phyloP scores from a whole-genome alignment of 2,888 invertebrate genomes.

The Sesia apiformis region DNA sequence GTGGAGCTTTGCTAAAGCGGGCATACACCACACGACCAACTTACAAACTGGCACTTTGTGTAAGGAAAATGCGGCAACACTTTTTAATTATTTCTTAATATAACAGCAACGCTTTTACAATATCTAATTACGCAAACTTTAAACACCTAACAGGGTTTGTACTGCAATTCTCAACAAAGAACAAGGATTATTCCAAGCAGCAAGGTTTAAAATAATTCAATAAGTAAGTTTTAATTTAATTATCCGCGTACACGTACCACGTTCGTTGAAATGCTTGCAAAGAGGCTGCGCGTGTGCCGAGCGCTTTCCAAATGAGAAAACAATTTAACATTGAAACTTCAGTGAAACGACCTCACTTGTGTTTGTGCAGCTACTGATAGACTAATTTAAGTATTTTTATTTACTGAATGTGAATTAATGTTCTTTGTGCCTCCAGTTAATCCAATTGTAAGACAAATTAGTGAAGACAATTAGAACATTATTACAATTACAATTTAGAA shows the following conservation, averaged over 20 bases:
- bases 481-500: too few species aligned
- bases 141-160: slow-evolving; percentile 23
- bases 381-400: slow-evolving; percentile 18
- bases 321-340: slow-evolving; percentile 29
- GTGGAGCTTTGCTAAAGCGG: too few species aligned
- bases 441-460: too few species aligned
- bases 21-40: too few species aligned
- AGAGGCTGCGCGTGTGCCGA: slow-evolving; percentile 17
- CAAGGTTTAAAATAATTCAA: slow-evolving; percentile 14
- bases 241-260: slow-evolving; percentile 24
- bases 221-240: slow-evolving; percentile 34
- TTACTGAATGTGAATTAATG: slow-evolving; percentile 16
- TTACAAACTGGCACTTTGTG: too few species aligned
- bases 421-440: slow-evolving; percentile 5
- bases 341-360: slow-evolving; percentile 21
- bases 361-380: slow-evolving; percentile 13
- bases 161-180: slow-evolving; percentile 5
- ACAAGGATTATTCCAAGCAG: not conserved
- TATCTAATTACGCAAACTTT: too few species aligned
- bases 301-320: slow-evolving; percentile 34
- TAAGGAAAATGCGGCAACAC: too few species aligned
- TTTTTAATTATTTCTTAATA: too few species aligned
- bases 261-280: slow-evolving; percentile 9
- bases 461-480: too few species aligned
- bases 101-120: too few species aligned